A percentile compares a stretch with the other conserved stretches of the same genome.
phyloP scores from a whole-genome alignment of 2,113 vertebrate genomes.

The Saccopteryx leptura region DNA sequence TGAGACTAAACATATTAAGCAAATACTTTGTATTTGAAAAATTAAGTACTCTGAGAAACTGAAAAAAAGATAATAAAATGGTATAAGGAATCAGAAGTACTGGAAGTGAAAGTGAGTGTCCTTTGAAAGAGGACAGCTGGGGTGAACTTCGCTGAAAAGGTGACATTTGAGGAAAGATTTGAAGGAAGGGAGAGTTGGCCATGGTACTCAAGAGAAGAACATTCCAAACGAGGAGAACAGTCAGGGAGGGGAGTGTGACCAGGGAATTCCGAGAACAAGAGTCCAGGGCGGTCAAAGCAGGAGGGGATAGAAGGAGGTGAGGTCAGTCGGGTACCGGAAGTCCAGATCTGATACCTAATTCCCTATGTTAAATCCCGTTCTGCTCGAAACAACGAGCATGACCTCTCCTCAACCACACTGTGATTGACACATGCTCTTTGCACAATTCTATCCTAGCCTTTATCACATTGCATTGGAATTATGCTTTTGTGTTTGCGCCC shows the following conservation, averaged over 20 bases:
- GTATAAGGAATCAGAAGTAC: neutral
- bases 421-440: neutral
- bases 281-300: neutral
- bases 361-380: constrained; percentile 62
- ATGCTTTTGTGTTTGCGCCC: neutral
- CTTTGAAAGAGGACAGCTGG: neutral
- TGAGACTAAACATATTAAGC: neutral
- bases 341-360: neutral
- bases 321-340: neutral
- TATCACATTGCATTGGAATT: neutral
- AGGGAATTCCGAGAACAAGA: neutral
- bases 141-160: neutral
- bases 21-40: constrained; percentile 22
- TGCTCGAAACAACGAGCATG: constrained; percentile 42
- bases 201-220: neutral
- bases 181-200: neutral
- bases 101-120: neutral
- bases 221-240: neutral
- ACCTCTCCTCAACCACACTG: neutral
- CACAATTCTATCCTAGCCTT: neutral
- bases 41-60: neutral
- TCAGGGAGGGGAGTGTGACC: no score
- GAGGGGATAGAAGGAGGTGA: neutral
- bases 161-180: neutral
- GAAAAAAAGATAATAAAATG: neutral